Percentiles rank a stretch among this genome's conserved stretches.
Conservation (phyloP, 2,113 vertebrate genomes). For the Phaethon lepturus region DNA sequence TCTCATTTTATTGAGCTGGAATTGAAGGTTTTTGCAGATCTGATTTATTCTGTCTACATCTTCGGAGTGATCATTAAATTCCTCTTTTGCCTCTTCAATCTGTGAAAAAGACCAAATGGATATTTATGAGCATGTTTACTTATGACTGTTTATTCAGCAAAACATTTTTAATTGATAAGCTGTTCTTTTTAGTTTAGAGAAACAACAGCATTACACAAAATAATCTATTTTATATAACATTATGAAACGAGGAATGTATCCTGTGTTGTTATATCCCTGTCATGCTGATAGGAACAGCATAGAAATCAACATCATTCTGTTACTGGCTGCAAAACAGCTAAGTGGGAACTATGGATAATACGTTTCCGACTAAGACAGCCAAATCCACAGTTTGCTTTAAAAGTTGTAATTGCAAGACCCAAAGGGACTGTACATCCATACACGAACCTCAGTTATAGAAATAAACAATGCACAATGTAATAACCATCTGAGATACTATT, state of each 20-base stretch:
- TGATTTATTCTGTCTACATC: conserved; percentile 86
- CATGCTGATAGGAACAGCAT: neutral
- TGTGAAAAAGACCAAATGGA: conserved; percentile 57
- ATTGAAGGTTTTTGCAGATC: conserved; percentile 89
- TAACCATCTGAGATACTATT: neutral
- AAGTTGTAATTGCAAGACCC: neutral
- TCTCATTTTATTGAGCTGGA: conserved; percentile 90
- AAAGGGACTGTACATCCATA: neutral
- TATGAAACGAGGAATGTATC: neutral
- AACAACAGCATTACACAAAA: neutral
- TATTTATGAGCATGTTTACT: neutral
- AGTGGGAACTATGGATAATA: neutral
- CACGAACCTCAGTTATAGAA: neutral
- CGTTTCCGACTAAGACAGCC: neutral
- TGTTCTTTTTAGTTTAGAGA: neutral
- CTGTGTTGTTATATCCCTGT: neutral
- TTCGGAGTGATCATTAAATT: conserved; percentile 80
- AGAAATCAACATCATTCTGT: neutral
- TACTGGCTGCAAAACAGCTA: neutral
- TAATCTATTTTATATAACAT: neutral
- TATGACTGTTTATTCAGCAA: neutral
- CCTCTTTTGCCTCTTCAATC: conserved; percentile 85
- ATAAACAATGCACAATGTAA: neutral
- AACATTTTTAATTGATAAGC: neutral
- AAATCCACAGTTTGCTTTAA: neutral